Evolutionary conservation across 2,113 vertebrate species (phyloP), one percentile per base, ranked within the genome.

Genomic region (Epinephelus moara): DNA sequence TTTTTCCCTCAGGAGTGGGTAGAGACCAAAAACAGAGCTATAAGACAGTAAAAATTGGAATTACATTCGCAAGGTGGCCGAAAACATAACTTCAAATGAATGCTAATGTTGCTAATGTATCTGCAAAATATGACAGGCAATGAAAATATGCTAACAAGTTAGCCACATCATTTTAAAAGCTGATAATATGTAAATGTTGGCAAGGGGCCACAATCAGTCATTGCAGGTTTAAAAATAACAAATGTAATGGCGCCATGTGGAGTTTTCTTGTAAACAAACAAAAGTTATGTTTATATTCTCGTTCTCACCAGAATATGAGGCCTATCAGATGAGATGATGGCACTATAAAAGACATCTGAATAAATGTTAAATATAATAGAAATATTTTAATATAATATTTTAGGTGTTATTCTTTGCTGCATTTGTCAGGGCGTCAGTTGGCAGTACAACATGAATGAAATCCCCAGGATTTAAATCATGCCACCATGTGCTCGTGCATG

Each of bases 241-340:
- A 9, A 27, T 10, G 5, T 9, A 30, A 49, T 30, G 23, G 23
- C 8, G 21, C 50, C 13, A 37, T 8, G 8, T 23, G 52, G 33
- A 42, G 50, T 56, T 70, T 70, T 55, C 30, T 55, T 37, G 30
- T 27, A 47, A 67, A 18, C 61, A 42, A 64, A 42, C 13, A 66
- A 4, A 45, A 25, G n/a, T 42, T 14, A 14, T 64, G 19, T 45
- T 67, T 47, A 67, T 4, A 69, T 33, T 33, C 18, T 25, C 14
- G 9, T 33, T 70, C 12, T 53, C 53, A 25, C n/a, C n/a, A 42
- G 7, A 42, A 19, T 2, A 1, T 30, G 1, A n/a, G 12, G 56
- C 18, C 18, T 18, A 61, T 19, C 6, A 47, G 21, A 72, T 3
- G 0, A 5, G 23, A 2, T 18, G 14, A 59, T 33, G 12, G n/a